phyloP scores from a whole-genome alignment of 2,888 invertebrate genomes.

The Scelioninae gen. 1 region DNA sequence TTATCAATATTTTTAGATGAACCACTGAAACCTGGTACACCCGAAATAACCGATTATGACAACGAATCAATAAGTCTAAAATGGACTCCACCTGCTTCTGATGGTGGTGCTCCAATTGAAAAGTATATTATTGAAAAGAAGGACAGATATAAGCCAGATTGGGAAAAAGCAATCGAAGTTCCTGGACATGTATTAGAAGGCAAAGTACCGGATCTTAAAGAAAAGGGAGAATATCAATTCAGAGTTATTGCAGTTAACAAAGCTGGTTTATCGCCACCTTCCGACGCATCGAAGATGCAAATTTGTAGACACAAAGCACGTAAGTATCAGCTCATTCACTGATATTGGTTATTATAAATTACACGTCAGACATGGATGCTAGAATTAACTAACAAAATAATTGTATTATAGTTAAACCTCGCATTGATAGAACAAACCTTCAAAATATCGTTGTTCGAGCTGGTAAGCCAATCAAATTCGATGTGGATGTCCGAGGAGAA shows the following conservation, averaged over 20 bases:
- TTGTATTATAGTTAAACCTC: constrained; percentile 92
- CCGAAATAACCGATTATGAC: constrained; percentile 96
- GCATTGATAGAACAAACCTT: constrained; percentile 97
- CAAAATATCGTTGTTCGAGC: constrained; percentile 95
- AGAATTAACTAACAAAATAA: neutral
- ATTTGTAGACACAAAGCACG: constrained; percentile 94
- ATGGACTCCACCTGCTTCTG: constrained; percentile 94
- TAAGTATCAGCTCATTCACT: constrained; percentile 86
- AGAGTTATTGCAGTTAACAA: constrained; percentile 96
- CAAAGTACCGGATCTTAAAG: constrained; percentile 93
- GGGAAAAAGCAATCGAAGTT: constrained; percentile 94
- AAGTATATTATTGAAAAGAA: constrained; percentile 97
- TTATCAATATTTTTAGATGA: constrained; percentile 86
- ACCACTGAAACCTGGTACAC: constrained; percentile 95
- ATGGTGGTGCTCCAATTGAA: constrained; percentile 96
- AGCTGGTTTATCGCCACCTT: constrained; percentile 95
- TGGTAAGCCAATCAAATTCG: constrained; percentile 96
- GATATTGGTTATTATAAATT: no score
- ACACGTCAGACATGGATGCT: no score
- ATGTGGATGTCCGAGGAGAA: constrained; percentile 97
- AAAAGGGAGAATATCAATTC: constrained; percentile 96
- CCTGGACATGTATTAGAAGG: constrained; percentile 90
- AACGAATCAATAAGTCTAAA: constrained; percentile 96
- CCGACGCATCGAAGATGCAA: constrained; percentile 95
- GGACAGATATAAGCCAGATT: constrained; percentile 92